Base-by-base conservation (phyloP, 2,797 vertebrate species). In the Pelochelys cantorii region DNA sequence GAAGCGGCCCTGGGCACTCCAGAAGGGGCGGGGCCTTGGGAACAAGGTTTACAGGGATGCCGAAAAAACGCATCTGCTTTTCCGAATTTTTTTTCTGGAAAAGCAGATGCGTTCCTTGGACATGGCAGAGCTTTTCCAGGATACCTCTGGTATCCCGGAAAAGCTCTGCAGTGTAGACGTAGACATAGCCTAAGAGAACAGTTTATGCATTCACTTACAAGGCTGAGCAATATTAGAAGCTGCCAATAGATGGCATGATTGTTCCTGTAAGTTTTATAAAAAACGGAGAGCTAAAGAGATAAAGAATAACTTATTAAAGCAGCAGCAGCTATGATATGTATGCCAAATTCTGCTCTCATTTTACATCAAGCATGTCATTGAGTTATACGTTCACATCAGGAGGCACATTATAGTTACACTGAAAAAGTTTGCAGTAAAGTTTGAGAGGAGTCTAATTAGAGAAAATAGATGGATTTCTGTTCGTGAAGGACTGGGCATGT, bases 221-320 rank as follows among this genome's bases (percentile, higher is more conserved):
- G 20, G 25, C 84, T 75, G 22, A 31, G 52, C 54, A 80, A 0
- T 9, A 94, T 93, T 68, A 89, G 53, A 68, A 8, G 12, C 10
- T 25, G 31, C 55, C 95, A 92, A 65, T 12, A 96, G 94, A 60
- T 93, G 96, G 94, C 84, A 87, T 93, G 93, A 29, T 2, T 94
- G 79, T 34, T 57, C 31, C 4, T 0, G 0, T 11, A 62, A 85
- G 65, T 80, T 27, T 53, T 90, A 27, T 23, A 5, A 2, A 71
- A 53, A 17, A 42, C 54, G 84, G 17, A 65, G 77, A 48, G 4
- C 23, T 3, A 6, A 52, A 25, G 86, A 34, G 2, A 4, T 81
- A 25, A 78, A 84, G 48, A 4, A 55, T 85, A 57, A 1, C 22
- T 48, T 57, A 29, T 2, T 12, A 91, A 22, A 17, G 54, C 53